Percentiles rank a stretch among this genome's conserved stretches.
Evolutionary conservation across 1,140 invertebrate genomes (phyloP).

Genomic region (Drosophila arawakana): DNA sequence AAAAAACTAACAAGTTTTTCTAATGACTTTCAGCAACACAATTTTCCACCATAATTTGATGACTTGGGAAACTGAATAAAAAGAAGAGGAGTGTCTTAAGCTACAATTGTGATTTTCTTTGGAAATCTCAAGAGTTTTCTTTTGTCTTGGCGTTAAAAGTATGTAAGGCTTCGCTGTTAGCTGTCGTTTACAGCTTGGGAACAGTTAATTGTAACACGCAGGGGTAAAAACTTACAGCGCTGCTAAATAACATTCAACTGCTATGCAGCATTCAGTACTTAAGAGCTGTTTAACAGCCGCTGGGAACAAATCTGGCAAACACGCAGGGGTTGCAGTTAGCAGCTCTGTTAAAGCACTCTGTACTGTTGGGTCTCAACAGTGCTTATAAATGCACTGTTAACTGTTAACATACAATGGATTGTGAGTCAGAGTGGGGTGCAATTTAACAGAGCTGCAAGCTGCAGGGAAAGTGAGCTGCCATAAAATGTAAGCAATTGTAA

Average conservation of each 20-base stretch:
- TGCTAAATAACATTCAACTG: too few relatives aligned
- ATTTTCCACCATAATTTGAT: slow-evolving; percentile 36
- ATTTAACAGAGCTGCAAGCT: neutral
- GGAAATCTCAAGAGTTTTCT: too few relatives aligned
- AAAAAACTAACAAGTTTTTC: slow-evolving; percentile 52
- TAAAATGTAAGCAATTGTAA: neutral
- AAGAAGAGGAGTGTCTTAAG: too few relatives aligned
- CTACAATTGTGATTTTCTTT: too few relatives aligned
- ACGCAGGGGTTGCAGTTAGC: neutral
- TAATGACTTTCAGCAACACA: slow-evolving; percentile 61
- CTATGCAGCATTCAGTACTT: too few relatives aligned
- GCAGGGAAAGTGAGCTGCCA: slow-evolving; percentile 2
- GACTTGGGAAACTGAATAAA: neutral
- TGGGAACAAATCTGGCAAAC: too few relatives aligned
- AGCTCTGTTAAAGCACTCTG: neutral
- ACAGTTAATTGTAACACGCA: neutral
- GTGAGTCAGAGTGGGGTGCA: neutral
- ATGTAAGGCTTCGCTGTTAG: neutral
- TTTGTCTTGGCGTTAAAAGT: neutral
- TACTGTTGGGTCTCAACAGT: neutral
- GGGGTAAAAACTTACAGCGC: too few relatives aligned
- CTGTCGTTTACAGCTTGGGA: neutral
- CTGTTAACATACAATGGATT: neutral
- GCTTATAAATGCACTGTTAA: neutral
- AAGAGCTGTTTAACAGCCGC: too few relatives aligned